Evolutionary conservation across 2,113 vertebrate species (phyloP), one percentile per base, ranked within the genome.

Genomic region (Lepidothrix coronata): DNA sequence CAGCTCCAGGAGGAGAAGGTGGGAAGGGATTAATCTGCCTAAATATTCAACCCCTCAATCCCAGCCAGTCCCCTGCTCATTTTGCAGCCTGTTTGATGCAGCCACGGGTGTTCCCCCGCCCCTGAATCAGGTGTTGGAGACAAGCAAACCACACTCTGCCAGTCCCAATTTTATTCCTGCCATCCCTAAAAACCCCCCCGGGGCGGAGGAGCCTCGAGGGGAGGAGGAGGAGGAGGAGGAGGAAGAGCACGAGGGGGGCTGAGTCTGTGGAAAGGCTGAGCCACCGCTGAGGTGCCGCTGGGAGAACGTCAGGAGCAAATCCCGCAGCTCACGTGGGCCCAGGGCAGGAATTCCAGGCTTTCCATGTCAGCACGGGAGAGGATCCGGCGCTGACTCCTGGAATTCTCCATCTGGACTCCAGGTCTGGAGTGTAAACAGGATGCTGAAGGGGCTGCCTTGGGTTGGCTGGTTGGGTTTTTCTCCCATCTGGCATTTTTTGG

Each of bases 131-230:
- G 13, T 4, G n/a, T 7, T 27, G 5, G 7, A n/a, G 11, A 25
- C 0, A 12, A 74, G 14, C 8, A 39, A 74, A 82, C 4, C 15
- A 5, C 5, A 0, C 19, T 41, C 5, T 4, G 2, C 9, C 4
- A 9, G 11, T 49, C n/a, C 44, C 12, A 7, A 0, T 27, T 66
- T 66, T 33, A 44, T 39, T 67, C 68, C 37, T 1, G 3, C 21
- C 24, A 14, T 5, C 39, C 57, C 2, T 8, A 71, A 66, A 91
- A 74, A 17, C 13, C n/a, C 61, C 6, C 0, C 68, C 3, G 3
- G 76, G 8, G 65, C 54, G 28, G 39, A 4, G 2, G 22, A 17
- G 25, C 24, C 41, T 61, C 0, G 43, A 1, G 13, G 10, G 31
- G 23, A 58, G 35, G 27, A 44, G 30, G 24, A 0, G 1, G 39